A percentile compares a stretch with the other conserved stretches of the same genome.
Conservation (phyloP, 2,113 vertebrate genomes). For the Salvelinus namaycush region DNA sequence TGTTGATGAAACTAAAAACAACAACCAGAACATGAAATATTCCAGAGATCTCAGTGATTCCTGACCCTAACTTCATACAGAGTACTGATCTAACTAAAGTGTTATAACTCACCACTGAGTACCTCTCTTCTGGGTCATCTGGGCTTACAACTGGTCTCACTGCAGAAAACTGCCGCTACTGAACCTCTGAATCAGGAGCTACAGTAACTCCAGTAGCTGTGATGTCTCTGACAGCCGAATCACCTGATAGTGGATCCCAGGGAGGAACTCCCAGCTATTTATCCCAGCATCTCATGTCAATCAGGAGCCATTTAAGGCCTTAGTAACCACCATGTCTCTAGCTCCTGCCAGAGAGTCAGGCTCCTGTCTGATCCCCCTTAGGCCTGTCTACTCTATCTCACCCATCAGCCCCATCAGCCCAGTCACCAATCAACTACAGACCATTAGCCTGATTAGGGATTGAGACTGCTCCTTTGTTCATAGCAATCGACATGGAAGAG, state of each 20-base stretch:
- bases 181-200: background rate
- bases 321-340: slow-evolving; percentile 9
- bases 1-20: too few relatives aligned
- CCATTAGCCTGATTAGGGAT: slow-evolving; percentile 68
- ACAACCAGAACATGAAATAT: too few relatives aligned
- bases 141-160: background rate
- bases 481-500: slow-evolving; percentile 60
- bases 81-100: background rate
- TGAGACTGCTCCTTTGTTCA: slow-evolving; percentile 68
- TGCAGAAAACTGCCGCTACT: background rate
- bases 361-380: slow-evolving; percentile 17
- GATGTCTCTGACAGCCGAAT: slow-evolving; percentile 15
- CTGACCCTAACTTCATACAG: too few relatives aligned
- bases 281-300: slow-evolving; percentile 35
- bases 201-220: slow-evolving; percentile 7
- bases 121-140: slow-evolving; percentile 32
- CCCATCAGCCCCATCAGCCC: slow-evolving; percentile 35
- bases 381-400: slow-evolving; percentile 46
- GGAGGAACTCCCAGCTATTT: slow-evolving; percentile 26
- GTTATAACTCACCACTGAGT: slow-evolving; percentile 40
- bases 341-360: background rate
- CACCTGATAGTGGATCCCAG: slow-evolving; percentile 40
- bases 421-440: slow-evolving; percentile 33
- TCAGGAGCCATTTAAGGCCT: slow-evolving; percentile 18
- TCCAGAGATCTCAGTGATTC: too few relatives aligned